phyloP scores from a whole-genome alignment of 1,140 invertebrate genomes.

The Magallana ariakensis region DNA sequence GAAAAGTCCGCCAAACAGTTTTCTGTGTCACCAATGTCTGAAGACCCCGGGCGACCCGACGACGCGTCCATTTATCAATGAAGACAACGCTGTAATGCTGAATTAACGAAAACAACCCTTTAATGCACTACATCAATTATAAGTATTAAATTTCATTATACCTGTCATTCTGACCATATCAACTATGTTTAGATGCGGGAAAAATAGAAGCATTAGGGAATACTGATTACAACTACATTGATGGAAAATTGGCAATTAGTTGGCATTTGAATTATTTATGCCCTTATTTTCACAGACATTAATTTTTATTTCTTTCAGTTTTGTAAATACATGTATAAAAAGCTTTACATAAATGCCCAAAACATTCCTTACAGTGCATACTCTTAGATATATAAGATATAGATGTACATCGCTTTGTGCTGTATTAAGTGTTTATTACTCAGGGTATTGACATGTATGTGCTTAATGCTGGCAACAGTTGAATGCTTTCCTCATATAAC shows the following conservation, averaged over 20 bases:
- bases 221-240: too few species aligned
- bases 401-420: too few species aligned
- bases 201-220: too few species aligned
- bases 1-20: not conserved
- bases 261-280: too few species aligned
- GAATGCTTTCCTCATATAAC: too few species aligned
- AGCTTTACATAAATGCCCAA: too few species aligned
- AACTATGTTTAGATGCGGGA: not conserved
- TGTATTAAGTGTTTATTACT: not conserved
- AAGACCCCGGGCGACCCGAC: not conserved
- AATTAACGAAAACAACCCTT: not conserved
- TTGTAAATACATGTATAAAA: too few species aligned
- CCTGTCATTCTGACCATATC: not conserved
- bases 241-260: too few species aligned
- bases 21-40: not conserved
- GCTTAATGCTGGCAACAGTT: not conserved
- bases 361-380: not conserved
- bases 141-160: not conserved
- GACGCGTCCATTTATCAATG: not conserved
- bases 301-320: too few species aligned
- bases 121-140: constrained; percentile 1
- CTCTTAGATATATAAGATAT: too few species aligned
- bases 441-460: not conserved
- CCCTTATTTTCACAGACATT: too few species aligned
- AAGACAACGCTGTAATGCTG: not conserved